These are phyloP conservation scores for Acipenser transmontanus DNA, from an alignment of 2,797 vertebrate genomes.

Conservation along the genomic window DNA sequence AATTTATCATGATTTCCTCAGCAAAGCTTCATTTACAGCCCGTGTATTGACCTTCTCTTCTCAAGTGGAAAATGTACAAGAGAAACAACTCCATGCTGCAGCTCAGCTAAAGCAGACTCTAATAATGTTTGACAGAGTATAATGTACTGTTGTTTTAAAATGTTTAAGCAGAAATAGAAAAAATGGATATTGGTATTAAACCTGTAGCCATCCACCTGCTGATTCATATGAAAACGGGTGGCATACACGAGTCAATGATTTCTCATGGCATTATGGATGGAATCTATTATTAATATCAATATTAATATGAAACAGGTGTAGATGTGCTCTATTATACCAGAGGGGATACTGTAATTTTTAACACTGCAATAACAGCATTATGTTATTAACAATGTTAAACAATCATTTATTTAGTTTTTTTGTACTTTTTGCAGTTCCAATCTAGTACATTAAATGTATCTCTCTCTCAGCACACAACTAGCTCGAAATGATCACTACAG, in stretches of 20 bases:
- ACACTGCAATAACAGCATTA: constrained; percentile 18
- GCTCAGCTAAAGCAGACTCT: constrained; percentile 23
- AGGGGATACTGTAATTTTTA: constrained; percentile 16
- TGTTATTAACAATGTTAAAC: constrained; percentile 13
- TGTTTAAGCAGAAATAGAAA: constrained; percentile 24
- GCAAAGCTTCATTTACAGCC: constrained; percentile 18
- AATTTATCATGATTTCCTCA: constrained; percentile 8
- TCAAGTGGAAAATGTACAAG: constrained; percentile 40
- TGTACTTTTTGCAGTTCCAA: neutral
- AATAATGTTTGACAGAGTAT: constrained; percentile 38
- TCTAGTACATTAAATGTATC: no score
- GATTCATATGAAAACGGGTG: constrained; percentile 15
- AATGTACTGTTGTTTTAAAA: constrained; percentile 29
- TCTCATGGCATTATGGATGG: constrained; percentile 10
- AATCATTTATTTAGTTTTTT: neutral
- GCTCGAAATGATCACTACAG: no score
- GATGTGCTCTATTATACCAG: constrained; percentile 22
- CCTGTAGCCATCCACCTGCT: constrained; percentile 13
- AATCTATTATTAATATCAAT: constrained; percentile 30
- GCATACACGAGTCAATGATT: constrained; percentile 6
- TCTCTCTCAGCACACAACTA: no score
- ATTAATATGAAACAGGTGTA: constrained; percentile 30
- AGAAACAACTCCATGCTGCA: constrained; percentile 34
- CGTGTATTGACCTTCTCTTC: constrained; percentile 37
- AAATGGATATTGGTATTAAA: constrained; percentile 22